Evolutionary conservation across 2,113 vertebrate genomes (phyloP), one percentile per base, ranked within the genome.

Genomic region (Stegastes partitus): DNA sequence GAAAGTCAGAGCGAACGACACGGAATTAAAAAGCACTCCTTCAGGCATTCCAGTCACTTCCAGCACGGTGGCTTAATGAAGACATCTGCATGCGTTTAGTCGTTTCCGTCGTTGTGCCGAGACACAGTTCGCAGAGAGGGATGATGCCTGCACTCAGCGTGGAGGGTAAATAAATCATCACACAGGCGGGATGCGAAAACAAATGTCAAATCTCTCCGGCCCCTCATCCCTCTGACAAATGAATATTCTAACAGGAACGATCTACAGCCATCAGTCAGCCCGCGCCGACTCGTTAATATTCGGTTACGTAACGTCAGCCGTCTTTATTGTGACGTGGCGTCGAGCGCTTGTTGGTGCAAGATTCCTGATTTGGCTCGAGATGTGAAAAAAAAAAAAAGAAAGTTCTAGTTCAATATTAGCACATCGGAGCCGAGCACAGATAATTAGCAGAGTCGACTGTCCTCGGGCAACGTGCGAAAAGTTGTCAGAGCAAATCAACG

Each of bases 81-180:
- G 55, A 8, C 44, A 22, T 28, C 42, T 0, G 9, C 21, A 22
- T 5, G 49, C 0, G 14, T n/a, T 39, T 1, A 11, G 28, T 53
- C 25, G 11, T 37, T n/a, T 26, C 54, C 25, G 28, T 61, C 57
- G 14, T 3, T 0, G 23, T 1, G 49, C 59, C 2, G 21, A 21
- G 44, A 59, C 21, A 39, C 26, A 21, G 21, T 23, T 70, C n/a
- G 11, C 54, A 23, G 44, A n/a, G 6, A 56, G 21, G 9, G 28
- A 58, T 21, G 21, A 61, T 12, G 45, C 56, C 18, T 11, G 5
- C 4, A n/a, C 34, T 51, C n/a, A 16, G 3, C 34, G 5, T 10
- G 2, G 45, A 15, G 19, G n/a, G 63, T 34, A 66, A 51, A 66
- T 51, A 51, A 67, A 25, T 67, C 64, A 67, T 7, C 31, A 11